phyloP scores from a whole-genome alignment of 2,113 vertebrate genomes.

The Platichthys stellatus region DNA sequence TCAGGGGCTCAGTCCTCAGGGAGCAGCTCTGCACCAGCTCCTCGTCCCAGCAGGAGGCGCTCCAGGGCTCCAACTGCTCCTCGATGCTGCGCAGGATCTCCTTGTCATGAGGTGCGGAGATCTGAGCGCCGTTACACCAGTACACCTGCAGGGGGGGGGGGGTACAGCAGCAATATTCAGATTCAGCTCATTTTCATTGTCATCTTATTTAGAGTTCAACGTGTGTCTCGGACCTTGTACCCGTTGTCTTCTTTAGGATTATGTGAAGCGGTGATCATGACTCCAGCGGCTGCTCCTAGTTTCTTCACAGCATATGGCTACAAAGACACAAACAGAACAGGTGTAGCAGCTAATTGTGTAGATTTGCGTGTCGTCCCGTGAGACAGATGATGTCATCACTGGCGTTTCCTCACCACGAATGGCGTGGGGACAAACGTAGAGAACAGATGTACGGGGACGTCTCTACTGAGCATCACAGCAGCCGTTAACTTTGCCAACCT shows the following conservation, averaged over 20 bases:
- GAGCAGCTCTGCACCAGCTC: slow-evolving; percentile 85
- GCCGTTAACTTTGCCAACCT: slow-evolving; percentile 92
- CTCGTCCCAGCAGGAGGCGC: slow-evolving; percentile 91
- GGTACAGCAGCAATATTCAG: not conserved
- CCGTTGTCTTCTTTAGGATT: slow-evolving; percentile 97
- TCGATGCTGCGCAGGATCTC: slow-evolving; percentile 91
- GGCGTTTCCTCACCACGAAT: slow-evolving; percentile 88
- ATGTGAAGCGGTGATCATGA: slow-evolving; percentile 97
- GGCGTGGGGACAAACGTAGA: slow-evolving; percentile 94
- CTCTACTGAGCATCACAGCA: slow-evolving; percentile 89
- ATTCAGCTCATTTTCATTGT: no score
- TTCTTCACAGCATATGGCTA: slow-evolving; percentile 92
- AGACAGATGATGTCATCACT: not conserved
- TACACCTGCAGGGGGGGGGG: slow-evolving; percentile 84
- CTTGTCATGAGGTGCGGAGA: slow-evolving; percentile 90
- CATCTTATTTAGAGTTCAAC: not conserved
- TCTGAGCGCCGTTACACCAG: slow-evolving; percentile 94
- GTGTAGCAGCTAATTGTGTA: no score
- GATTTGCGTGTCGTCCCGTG: not conserved
- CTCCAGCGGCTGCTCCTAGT: slow-evolving; percentile 88
- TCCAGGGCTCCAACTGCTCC: slow-evolving; percentile 91
- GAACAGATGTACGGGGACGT: slow-evolving; percentile 90
- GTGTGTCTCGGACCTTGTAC: slow-evolving; percentile 86
- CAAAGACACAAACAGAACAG: slow-evolving; percentile 25
- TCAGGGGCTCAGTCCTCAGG: slow-evolving; percentile 87